Percentiles rank a stretch among this genome's conserved stretches.
These are phyloP conservation scores for Egretta garzetta DNA, from an alignment of 2,113 vertebrate genomes.

Conservation along the genomic window DNA sequence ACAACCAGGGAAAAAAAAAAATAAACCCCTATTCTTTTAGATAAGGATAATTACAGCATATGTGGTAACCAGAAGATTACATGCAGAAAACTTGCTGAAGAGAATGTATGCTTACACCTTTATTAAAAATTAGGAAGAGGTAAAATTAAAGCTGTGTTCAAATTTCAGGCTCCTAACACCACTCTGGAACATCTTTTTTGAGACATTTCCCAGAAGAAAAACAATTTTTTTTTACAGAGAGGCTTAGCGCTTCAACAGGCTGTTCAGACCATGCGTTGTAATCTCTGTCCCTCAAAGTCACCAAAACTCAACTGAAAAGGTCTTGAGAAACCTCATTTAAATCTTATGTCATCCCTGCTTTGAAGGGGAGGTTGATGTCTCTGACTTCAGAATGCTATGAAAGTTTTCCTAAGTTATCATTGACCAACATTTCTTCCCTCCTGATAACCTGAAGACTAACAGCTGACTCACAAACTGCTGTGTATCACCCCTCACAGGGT, in stretches of 20 bases:
- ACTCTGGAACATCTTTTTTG: neutral
- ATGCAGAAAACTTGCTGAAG: neutral
- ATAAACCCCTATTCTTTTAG: neutral
- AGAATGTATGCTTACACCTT: neutral
- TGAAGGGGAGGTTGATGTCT: neutral
- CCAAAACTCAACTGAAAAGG: neutral
- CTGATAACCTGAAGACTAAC: neutral
- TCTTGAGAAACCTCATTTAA: neutral
- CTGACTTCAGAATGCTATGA: neutral
- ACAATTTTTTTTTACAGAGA: neutral
- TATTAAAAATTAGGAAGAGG: neutral
- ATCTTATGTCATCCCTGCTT: neutral
- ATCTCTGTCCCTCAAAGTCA: neutral
- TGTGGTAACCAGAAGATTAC: neutral
- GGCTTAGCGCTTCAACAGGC: neutral
- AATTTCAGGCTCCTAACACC: neutral
- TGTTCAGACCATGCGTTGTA: fast-evolving
- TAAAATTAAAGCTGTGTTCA: neutral
- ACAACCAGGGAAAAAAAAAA: neutral
- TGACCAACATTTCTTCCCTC: neutral
- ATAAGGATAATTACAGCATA: neutral
- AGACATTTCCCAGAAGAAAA: neutral
- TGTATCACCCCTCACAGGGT: neutral
- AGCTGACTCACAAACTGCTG: neutral
- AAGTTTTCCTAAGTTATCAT: neutral